These are phyloP conservation scores for Sipha flava DNA, from an alignment of 1,140 invertebrate species.

Conservation along the genomic window DNA sequence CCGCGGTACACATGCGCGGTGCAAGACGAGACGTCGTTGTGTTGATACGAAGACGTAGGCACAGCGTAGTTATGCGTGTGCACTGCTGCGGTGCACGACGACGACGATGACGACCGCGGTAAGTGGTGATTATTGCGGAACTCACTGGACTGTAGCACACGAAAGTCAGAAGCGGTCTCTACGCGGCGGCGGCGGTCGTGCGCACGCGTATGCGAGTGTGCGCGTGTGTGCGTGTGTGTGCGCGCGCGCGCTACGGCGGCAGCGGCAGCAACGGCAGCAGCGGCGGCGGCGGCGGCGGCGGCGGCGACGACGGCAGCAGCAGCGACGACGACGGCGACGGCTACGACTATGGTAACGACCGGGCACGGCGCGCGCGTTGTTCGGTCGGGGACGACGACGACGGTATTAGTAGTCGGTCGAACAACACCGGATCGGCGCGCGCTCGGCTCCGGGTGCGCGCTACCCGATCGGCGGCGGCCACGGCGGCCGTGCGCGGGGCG, in stretches of 20 bases:
- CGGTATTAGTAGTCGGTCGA: neutral
- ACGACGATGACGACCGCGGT: conserved; percentile 5
- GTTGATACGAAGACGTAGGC: too few species aligned
- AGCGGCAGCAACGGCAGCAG: neutral
- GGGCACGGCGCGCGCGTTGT: neutral
- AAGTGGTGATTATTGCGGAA: conserved; percentile 32
- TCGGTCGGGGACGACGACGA: neutral
- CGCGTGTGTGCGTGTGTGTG: neutral
- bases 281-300: neutral
- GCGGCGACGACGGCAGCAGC: neutral
- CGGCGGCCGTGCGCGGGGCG: neutral
- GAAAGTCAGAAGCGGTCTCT: conserved; percentile 30
- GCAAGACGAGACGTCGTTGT: too few species aligned
- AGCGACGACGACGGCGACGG: neutral
- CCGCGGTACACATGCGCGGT: too few species aligned
- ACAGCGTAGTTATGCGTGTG: neutral
- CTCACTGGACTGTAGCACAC: conserved; percentile 20
- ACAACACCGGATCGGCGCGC: conserved; percentile 6
- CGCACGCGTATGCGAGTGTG: neutral
- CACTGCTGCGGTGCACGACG: neutral
- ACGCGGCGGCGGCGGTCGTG: neutral
- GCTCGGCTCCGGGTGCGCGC: conserved; percentile 14
- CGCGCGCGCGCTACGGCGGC: neutral
- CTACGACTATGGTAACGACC: neutral
- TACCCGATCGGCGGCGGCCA: conserved; percentile 1